Base-by-base conservation (phyloP, 2,113 vertebrate species). In the Catharus fuscescens region DNA sequence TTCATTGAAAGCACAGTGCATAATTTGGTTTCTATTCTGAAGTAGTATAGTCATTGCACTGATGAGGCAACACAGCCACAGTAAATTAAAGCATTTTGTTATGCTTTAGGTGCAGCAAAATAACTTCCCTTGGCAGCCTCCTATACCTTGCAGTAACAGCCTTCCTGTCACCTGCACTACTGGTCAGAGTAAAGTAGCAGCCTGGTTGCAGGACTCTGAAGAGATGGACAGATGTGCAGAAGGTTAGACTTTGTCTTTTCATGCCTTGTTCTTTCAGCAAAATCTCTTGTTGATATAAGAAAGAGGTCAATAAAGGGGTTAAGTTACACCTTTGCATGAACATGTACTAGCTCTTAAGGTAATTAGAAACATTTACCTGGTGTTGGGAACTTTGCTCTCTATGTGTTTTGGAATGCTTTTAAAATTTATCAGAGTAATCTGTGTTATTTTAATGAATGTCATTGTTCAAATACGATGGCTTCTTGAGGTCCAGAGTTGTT, bases 151-250 rank as follows among this genome's bases (percentile, higher is more conserved):
- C 96, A 99, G 98, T 97, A 98, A 92, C 66, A 99, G 98, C 97
- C 98, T 99, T 79, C 99, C 99, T 13, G 98, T 98, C 25, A 99
- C 98, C 66, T 99, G 98, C 95, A 99, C 99, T 7, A 99, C 98
- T 5, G 99, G 99, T 64, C 99, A 99, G 97, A 99, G 98, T 96
- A 99, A 99, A 96, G 99, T 99, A 96, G 99, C 97, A 5, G 99
- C 99, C 48, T 99, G 99, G 99, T 97, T 99, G 54, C 98, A 99
- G 97, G 99, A 99, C 87, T 99, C 99, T 3, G 99, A 99, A 96
- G 99, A 99, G 93, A 99, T 99, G 99, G 99, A 99, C 97, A 99
- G 99, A 95, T 99, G 99, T 97, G 98, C 99, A 44, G 99, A 99
- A 98, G 99, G 99, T 99, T 82, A 97, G 98, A 60, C 47, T 88